Evolutionary conservation across 2,888 invertebrate species (phyloP).

Genomic region (Leptinotarsa juncta): DNA sequence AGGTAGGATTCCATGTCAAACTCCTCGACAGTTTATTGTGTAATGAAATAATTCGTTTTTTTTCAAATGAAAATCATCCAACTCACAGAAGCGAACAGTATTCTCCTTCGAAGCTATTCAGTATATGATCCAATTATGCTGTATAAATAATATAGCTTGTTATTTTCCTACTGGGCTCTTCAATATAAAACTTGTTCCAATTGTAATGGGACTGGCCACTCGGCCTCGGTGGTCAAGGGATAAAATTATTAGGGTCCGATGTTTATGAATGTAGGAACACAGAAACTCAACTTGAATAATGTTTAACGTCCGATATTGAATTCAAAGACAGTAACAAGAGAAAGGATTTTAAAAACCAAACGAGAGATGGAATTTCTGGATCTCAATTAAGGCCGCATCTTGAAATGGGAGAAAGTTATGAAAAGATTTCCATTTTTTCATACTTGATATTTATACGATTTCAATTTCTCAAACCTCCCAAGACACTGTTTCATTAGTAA

Average conservation of each 20-base stretch:
- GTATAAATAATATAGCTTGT: constrained; percentile 39
- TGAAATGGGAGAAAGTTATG: too few relatives aligned
- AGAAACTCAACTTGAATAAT: not conserved
- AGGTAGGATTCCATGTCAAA: too few relatives aligned
- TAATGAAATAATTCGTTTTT: too few relatives aligned
- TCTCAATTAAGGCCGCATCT: too few relatives aligned
- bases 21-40: too few relatives aligned
- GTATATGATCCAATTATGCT: not conserved
- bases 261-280: not conserved
- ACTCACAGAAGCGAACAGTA: not conserved
- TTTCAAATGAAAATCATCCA: not conserved
- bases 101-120: not conserved
- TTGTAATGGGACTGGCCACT: constrained; percentile 41
- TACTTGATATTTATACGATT: too few relatives aligned
- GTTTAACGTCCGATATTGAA: not conserved
- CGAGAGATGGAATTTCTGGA: not conserved
- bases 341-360: not conserved
- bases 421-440: too few relatives aligned
- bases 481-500: too few relatives aligned
- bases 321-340: not conserved
- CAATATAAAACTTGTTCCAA: constrained; percentile 48
- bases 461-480: too few relatives aligned
- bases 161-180: constrained; percentile 47
- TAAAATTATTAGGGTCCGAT: constrained; percentile 24
- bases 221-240: constrained; percentile 32